Percentiles rank a stretch among this genome's conserved stretches.
Conservation (phyloP, 2,888 invertebrate species). For the Drosophila kuntzei region DNA sequence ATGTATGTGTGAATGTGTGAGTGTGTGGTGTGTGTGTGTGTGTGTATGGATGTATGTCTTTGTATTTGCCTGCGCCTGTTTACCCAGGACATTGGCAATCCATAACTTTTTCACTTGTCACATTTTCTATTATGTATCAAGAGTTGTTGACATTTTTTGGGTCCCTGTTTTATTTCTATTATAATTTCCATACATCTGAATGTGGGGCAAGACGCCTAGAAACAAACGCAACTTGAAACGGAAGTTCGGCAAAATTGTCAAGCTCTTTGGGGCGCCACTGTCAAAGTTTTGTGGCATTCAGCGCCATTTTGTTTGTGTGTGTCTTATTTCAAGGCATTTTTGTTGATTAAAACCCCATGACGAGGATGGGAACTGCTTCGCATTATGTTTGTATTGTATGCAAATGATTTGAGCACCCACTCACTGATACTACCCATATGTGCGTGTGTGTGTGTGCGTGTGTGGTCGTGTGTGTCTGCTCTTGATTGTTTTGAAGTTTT, state of each 20-base stretch:
- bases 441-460: constrained; percentile 3
- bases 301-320: constrained; percentile 57
- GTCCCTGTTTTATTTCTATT: constrained; percentile 45
- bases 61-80: constrained; percentile 35
- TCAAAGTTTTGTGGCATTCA: constrained; percentile 59
- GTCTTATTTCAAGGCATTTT: constrained; percentile 55
- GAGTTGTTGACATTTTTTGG: constrained; percentile 65
- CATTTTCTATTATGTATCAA: constrained; percentile 64
- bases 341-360: constrained; percentile 72
- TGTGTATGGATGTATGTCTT: background rate
- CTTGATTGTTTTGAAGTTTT: constrained; percentile 77
- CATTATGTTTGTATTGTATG: constrained; percentile 62
- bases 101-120: constrained; percentile 74
- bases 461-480: constrained; percentile 45
- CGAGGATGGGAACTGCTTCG: constrained; percentile 22
- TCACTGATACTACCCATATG: constrained; percentile 4
- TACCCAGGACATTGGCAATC: constrained; percentile 67
- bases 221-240: constrained; percentile 37
- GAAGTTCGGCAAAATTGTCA: constrained; percentile 51
- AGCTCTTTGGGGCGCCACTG: constrained; percentile 22
- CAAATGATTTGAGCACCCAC: constrained; percentile 54
- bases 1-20: background rate
- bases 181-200: constrained; percentile 32
- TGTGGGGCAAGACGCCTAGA: constrained; percentile 16
- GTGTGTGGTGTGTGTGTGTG: background rate